Evolutionary conservation across 2,113 vertebrate genomes (phyloP).

Genomic region (Dromiciops gliroides): DNA sequence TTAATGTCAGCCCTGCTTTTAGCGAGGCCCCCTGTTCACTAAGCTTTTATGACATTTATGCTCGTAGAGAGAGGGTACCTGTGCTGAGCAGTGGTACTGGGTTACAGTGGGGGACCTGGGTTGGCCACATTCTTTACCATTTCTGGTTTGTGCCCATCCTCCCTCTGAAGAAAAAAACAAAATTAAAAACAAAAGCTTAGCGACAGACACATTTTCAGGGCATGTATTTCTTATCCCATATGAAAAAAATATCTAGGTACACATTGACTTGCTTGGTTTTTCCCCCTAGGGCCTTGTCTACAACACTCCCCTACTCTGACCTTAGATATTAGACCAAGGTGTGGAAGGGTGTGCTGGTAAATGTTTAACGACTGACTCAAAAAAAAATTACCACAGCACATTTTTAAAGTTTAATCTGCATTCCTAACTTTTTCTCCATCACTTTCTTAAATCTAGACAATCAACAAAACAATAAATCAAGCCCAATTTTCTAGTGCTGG

Average conservation of each 20-base stretch:
- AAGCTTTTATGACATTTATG: conserved; percentile 60
- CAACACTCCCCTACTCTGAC: neutral
- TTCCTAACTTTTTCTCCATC: neutral
- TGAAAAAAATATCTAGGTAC: neutral
- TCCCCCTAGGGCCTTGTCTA: neutral
- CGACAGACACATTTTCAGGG: neutral
- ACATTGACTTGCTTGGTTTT: neutral
- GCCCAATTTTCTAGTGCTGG: neutral
- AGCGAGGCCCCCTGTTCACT: conserved; percentile 56
- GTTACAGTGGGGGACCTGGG: conserved; percentile 67
- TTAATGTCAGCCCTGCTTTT: conserved; percentile 70
- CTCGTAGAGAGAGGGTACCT: conserved; percentile 58
- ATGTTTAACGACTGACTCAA: neutral
- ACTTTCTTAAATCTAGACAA: neutral
- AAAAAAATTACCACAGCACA: neutral
- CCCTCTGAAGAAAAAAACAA: neutral
- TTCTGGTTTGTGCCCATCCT: conserved; percentile 15
- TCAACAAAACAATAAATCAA: neutral
- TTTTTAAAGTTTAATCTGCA: neutral
- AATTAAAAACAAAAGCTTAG: neutral
- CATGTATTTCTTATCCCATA: neutral
- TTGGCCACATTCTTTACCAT: conserved; percentile 67
- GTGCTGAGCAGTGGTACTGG: conserved; percentile 55
- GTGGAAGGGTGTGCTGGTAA: neutral
- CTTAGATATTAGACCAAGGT: neutral